phyloP scores from a whole-genome alignment of 2,888 invertebrate genomes.

The Andrena marginata region DNA sequence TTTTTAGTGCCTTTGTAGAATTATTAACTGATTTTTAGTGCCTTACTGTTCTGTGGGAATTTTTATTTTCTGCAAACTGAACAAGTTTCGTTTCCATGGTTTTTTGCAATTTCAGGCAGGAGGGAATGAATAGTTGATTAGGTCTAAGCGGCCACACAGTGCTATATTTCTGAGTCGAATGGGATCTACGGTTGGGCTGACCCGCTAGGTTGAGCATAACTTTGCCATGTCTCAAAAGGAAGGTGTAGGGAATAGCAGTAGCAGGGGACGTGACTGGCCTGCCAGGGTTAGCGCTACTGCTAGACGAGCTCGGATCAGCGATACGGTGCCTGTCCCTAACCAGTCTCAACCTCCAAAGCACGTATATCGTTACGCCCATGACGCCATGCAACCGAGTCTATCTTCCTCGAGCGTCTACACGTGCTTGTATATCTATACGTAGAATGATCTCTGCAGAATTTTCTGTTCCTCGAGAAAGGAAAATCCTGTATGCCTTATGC shows the following conservation, averaged over 20 bases:
- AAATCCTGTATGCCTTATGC: conserved; percentile 35
- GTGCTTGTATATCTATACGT: conserved; percentile 44
- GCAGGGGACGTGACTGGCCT: conserved; percentile 81
- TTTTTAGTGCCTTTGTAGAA: too few relatives aligned
- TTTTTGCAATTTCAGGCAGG: neutral
- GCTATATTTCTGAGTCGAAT: conserved; percentile 65
- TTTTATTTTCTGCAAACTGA: too few relatives aligned
- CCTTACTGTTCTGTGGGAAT: too few relatives aligned
- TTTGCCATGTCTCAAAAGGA: conserved; percentile 67
- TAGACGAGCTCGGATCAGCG: conserved; percentile 81
- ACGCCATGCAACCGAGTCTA: conserved; percentile 70
- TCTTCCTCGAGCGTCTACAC: conserved; percentile 63
- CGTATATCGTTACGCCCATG: conserved; percentile 77
- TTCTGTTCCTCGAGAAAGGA: conserved; percentile 44
- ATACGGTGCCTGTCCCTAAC: conserved; percentile 80
- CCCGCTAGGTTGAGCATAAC: conserved; percentile 58
- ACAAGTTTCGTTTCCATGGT: too few relatives aligned
- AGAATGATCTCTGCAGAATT: conserved; percentile 41
- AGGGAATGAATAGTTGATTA: conserved; percentile 77
- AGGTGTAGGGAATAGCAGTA: conserved; percentile 75
- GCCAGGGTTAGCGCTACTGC: conserved; percentile 79
- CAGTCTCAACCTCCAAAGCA: conserved; percentile 68
- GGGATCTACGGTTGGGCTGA: conserved; percentile 69
- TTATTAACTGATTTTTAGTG: too few relatives aligned
- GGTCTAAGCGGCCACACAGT: conserved; percentile 73